phyloP scores from a whole-genome alignment of 2,797 vertebrate species.

The Paramormyrops hopkinsi region DNA sequence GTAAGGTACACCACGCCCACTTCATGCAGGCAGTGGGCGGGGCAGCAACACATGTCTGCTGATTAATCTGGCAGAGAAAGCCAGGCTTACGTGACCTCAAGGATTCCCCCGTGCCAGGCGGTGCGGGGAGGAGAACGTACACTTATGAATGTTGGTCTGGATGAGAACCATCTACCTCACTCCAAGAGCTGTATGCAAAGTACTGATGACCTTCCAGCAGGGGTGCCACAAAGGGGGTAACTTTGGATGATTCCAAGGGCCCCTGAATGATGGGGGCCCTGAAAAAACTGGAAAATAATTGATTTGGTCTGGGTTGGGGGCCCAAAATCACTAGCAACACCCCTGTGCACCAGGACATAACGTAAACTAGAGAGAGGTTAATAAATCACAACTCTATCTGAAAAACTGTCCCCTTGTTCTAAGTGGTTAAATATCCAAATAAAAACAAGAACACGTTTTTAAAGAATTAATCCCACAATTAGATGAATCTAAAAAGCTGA shows the following conservation, averaged over 20 bases:
- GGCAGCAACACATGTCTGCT: neutral
- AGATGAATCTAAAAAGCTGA: neutral
- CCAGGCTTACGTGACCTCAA: neutral
- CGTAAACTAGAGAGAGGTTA: neutral
- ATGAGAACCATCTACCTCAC: neutral
- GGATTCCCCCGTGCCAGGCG: neutral
- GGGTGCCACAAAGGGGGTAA: neutral
- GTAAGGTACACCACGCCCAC: neutral
- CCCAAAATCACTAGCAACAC: neutral
- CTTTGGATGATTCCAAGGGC: neutral
- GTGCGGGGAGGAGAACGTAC: neutral
- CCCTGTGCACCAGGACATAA: neutral
- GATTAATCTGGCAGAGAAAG: neutral
- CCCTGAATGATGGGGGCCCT: neutral
- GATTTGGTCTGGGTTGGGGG: neutral
- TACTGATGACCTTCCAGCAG: neutral
- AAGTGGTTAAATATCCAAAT: neutral
- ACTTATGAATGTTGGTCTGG: neutral
- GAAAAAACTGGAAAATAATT: neutral
- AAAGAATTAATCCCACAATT: neutral
- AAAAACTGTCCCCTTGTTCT: neutral
- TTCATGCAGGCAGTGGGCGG: neutral
- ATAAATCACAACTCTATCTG: neutral
- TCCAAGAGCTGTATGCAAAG: neutral
- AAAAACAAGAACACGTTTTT: neutral